Evolutionary conservation across 2,888 invertebrate genomes (phyloP).

Genomic region (Crepidodera aurea): DNA sequence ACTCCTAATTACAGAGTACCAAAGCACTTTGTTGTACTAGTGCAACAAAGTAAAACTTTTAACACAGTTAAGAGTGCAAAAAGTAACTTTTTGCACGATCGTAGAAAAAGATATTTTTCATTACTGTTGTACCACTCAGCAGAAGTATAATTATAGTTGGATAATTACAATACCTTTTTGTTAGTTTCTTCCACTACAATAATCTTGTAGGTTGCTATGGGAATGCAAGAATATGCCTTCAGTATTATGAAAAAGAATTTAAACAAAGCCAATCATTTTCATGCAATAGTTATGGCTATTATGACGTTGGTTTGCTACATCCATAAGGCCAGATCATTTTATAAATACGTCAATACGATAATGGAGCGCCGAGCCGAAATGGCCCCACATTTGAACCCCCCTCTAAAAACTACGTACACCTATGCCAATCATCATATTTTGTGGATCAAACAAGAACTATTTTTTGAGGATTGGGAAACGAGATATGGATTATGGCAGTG

Average conservation of each 20-base stretch:
- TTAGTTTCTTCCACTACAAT: too few species aligned
- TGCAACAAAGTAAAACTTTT: too few species aligned
- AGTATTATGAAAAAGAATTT: constrained; percentile 57
- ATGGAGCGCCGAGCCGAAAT: constrained; percentile 66
- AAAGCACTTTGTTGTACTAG: too few species aligned
- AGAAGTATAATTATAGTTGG: too few species aligned
- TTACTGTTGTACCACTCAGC: too few species aligned
- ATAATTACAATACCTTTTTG: too few species aligned
- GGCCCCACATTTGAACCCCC: constrained; percentile 72
- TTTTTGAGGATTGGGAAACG: constrained; percentile 72
- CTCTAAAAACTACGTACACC: constrained; percentile 64
- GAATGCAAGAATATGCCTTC: constrained; percentile 66
- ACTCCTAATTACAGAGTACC: too few species aligned
- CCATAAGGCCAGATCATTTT: constrained; percentile 66
- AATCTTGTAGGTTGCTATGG: constrained; percentile 59
- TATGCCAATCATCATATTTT: constrained; percentile 66
- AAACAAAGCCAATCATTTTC: constrained; percentile 64
- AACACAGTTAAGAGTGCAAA: too few species aligned
- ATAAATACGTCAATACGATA: constrained; percentile 66
- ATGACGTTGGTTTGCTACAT: constrained; percentile 72
- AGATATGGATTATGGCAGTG: constrained; percentile 71
- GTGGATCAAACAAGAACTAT: constrained; percentile 69
- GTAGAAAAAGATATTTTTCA: too few species aligned
- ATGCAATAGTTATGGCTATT: constrained; percentile 67
- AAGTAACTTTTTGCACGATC: too few species aligned